A percentile compares a stretch with the other conserved stretches of the same genome.
These are phyloP conservation scores for Gandaritis pyraliata DNA, from an alignment of 2,888 invertebrate species.

Conservation along the genomic window DNA sequence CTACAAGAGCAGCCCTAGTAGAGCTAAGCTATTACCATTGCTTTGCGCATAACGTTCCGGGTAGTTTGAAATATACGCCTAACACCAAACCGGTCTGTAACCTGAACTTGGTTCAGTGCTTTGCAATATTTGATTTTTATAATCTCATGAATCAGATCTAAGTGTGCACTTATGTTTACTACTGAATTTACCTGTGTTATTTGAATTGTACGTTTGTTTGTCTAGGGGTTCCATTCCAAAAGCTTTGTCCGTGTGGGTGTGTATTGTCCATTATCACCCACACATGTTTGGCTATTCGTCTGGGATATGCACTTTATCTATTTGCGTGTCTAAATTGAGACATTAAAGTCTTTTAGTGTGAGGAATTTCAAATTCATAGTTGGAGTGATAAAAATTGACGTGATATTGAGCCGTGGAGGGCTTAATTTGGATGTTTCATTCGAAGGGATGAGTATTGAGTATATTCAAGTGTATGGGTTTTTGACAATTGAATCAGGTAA, in stretches of 20 bases:
- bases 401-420: constrained; percentile 12
- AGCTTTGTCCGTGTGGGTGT: constrained; percentile 36
- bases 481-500: constrained; percentile 12
- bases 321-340: constrained; percentile 39
- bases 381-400: constrained; percentile 21
- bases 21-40: constrained; percentile 19
- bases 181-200: constrained; percentile 27
- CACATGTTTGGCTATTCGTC: constrained; percentile 34
- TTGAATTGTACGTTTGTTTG: constrained; percentile 10
- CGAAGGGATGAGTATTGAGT: constrained; percentile 2
- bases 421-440: constrained; percentile 19
- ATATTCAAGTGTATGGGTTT: constrained; percentile 4
- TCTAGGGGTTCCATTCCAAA: constrained; percentile 28
- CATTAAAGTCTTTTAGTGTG: constrained; percentile 35
- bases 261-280: constrained; percentile 40
- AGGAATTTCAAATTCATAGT: constrained; percentile 27
- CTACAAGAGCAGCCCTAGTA: constrained; percentile 12
- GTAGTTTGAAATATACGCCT: constrained; percentile 16
- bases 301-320: constrained; percentile 36
- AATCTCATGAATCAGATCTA: constrained; percentile 45
- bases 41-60: constrained; percentile 11
- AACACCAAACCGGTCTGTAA: constrained; percentile 20
- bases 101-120: constrained; percentile 12
- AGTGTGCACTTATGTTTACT: constrained; percentile 39
- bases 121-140: constrained; percentile 42